These are phyloP conservation scores for Rhogogaster chlorosoma DNA, from an alignment of 2,888 invertebrate species.

Conservation along the genomic window DNA sequence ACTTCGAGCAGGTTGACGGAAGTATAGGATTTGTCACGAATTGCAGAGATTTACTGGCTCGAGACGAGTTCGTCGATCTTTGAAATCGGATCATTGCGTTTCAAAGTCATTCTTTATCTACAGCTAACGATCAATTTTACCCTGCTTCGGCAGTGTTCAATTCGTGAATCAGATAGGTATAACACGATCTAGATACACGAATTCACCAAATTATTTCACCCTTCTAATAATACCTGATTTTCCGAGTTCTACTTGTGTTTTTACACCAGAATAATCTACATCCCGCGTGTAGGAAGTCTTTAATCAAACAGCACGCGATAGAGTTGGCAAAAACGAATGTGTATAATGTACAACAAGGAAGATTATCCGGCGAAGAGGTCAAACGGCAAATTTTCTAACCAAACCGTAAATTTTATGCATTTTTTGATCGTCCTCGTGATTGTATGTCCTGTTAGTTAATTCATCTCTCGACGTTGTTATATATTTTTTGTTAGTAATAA, in stretches of 20 bases:
- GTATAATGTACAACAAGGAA: background rate
- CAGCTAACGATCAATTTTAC: background rate
- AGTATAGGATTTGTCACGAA: constrained; percentile 19
- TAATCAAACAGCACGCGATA: constrained; percentile 10
- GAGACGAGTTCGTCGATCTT: constrained; percentile 46
- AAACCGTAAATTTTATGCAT: background rate
- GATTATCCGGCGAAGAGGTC: background rate
- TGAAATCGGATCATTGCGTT: constrained; percentile 37
- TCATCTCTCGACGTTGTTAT: background rate
- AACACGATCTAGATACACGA: background rate
- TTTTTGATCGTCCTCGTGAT: background rate
- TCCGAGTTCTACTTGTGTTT: background rate
- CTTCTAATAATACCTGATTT: background rate
- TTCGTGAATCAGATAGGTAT: background rate
- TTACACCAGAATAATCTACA: background rate
- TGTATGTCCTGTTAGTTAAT: background rate
- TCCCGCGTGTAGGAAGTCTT: background rate
- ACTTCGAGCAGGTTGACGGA: background rate
- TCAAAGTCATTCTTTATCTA: constrained; percentile 2
- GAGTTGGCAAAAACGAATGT: background rate
- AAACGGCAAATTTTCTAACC: background rate
- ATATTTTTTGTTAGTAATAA: background rate
- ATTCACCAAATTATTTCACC: background rate
- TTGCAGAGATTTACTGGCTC: constrained; percentile 36
- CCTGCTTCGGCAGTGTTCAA: background rate